These are phyloP conservation scores for Tetramorium simillimum DNA, from an alignment of 1,140 invertebrate species.

Conservation along the genomic window DNA sequence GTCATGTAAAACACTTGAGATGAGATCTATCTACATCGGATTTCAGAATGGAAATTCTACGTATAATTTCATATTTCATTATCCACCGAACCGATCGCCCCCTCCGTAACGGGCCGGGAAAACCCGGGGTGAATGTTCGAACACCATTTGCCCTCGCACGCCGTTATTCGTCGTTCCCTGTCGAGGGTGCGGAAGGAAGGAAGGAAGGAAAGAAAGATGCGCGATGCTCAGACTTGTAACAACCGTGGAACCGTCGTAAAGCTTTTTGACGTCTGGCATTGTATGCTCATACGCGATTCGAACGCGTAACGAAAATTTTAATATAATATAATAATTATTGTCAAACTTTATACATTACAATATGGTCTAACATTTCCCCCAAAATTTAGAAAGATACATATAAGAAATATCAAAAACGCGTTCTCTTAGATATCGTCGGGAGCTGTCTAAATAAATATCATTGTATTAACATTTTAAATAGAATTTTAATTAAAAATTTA, in stretches of 20 bases:
- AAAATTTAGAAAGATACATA: background rate
- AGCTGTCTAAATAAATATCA: background rate
- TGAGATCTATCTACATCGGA: too few relatives aligned
- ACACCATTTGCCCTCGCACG: too few relatives aligned
- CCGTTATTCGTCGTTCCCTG: constrained; percentile 39
- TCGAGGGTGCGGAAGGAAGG: constrained; percentile 43
- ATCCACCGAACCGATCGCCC: constrained; percentile 59
- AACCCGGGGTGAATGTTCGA: constrained; percentile 66
- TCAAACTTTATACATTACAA: background rate
- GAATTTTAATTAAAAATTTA: background rate
- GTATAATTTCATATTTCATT: constrained; percentile 16
- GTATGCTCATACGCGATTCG: background rate
- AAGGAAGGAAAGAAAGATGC: constrained; percentile 37
- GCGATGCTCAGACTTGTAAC: constrained; percentile 31
- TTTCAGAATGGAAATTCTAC: background rate
- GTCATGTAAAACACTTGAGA: too few relatives aligned
- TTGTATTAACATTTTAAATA: background rate
- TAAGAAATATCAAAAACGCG: background rate
- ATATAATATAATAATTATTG: background rate
- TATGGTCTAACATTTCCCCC: background rate
- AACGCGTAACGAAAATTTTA: background rate
- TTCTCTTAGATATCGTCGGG: background rate
- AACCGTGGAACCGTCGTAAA: background rate
- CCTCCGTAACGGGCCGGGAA: constrained; percentile 42
- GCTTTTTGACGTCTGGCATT: background rate